Base-by-base conservation (phyloP, 2,888 invertebrate genomes). In the Odiellus spinosus region DNA sequence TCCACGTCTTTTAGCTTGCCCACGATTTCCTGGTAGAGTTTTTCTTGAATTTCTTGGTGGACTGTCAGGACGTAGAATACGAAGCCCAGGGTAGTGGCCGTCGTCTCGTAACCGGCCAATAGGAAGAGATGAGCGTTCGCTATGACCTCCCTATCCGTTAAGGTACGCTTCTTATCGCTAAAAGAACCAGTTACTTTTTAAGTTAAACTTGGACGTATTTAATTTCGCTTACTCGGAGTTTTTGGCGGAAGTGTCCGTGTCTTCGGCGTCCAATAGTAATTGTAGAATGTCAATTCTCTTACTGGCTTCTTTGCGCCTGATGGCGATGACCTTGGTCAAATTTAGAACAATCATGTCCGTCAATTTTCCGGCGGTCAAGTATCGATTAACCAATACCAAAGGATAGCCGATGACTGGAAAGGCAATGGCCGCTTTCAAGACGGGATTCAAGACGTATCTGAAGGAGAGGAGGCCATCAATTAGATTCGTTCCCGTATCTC, bases 11-110 rank as follows among this genome's bases (percentile, higher is more conserved):
- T 3, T 11, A 43, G 20, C 3, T 35, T 15, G 14, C 11, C 15
- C 32, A 33, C 41, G 32, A 72, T 60, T 57, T 72, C 71, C 33
- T 62, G 56, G 46, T 65, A 63, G 3, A 72, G 58, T 42, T 57
- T 62, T 2, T 62, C 54, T 49, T 72, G 71, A 20, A 68, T 60
- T 2, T 68, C 65, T 3, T 60, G 67, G 56, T 72, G 62, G 45
- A 60, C 61, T n/a, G 69, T 66, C 46, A 72, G 58, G 39, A 68
- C 63, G 56, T 68, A 69, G 45, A 67, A 60, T 11, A 66, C 60
- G 56, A 67, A 72, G 5, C 64, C 64, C 32, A 73, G 57, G 3
- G 69, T 63, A 3, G 67, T 67, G 20, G 70, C 67, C 0, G 71
- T 72, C 0, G 73, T 73, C 56, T 73, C 73, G 38, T 52, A 55